phyloP scores from a whole-genome alignment of 1,140 invertebrate species.

The Amphibalanus amphitrite region DNA sequence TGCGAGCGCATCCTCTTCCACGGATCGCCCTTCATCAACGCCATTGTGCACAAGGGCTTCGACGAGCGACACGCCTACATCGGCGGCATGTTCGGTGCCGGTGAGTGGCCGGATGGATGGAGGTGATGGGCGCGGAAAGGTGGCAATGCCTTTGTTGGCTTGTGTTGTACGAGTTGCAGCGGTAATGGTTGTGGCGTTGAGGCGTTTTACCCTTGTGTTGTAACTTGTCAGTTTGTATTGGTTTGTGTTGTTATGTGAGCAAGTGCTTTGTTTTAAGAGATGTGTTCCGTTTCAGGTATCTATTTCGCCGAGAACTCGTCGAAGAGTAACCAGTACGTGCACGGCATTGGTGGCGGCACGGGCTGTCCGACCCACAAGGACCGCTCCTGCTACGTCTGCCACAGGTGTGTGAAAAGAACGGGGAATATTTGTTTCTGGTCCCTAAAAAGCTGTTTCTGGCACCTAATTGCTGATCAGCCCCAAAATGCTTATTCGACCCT shows the following conservation, averaged over 20 bases:
- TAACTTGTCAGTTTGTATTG: too few species aligned
- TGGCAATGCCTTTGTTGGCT: too few species aligned
- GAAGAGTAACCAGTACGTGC: constrained; percentile 89
- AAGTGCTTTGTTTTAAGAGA: too few species aligned
- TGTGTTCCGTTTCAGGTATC: constrained; percentile 42
- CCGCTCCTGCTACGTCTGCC: constrained; percentile 51
- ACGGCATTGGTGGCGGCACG: constrained; percentile 90
- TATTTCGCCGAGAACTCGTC: constrained; percentile 98
- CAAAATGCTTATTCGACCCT: too few species aligned
- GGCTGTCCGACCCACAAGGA: constrained; percentile 87
- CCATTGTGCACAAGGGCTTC: constrained; percentile 95
- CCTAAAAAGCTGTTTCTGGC: too few species aligned
- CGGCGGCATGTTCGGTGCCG: constrained; percentile 95
- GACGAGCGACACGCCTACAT: constrained; percentile 96
- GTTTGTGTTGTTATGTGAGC: too few species aligned
- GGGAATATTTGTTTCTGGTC: too few species aligned
- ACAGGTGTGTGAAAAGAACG: constrained; percentile 40
- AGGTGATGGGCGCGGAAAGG: too few species aligned
- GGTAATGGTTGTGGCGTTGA: too few species aligned
- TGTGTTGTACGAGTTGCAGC: too few species aligned
- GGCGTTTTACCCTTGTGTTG: too few species aligned
- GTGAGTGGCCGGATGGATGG: constrained; percentile 21
- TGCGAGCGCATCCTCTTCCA: constrained; percentile 94
- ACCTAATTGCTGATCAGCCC: too few species aligned
- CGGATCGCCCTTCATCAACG: constrained; percentile 91